phyloP scores from a whole-genome alignment of 2,113 vertebrate species.

The Proterorhinus semilunaris region DNA sequence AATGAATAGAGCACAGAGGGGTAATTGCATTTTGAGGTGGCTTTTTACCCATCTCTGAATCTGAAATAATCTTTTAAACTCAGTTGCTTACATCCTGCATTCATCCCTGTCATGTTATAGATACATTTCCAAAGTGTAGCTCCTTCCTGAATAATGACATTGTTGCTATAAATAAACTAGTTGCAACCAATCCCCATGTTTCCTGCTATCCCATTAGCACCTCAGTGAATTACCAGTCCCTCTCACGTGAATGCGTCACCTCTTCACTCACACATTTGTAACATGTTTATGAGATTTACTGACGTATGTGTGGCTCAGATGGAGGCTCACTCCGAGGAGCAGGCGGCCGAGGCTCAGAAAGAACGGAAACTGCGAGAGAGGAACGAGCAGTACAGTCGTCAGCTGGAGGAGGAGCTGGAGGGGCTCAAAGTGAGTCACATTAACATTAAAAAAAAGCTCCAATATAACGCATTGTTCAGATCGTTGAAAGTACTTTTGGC shows the following conservation, averaged over 20 bases:
- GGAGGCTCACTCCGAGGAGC: constrained; percentile 88
- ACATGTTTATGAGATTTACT: neutral
- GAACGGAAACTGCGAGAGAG: constrained; percentile 93
- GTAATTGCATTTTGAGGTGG: no score
- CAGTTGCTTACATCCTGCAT: no score
- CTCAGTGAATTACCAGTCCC: neutral
- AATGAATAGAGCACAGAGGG: no score
- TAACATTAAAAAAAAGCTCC: neutral
- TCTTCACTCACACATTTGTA: neutral
- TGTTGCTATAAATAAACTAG: neutral
- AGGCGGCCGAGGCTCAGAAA: constrained; percentile 88
- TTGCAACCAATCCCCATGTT: neutral
- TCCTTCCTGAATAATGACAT: no score
- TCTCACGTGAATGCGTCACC: neutral
- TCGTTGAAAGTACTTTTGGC: neutral
- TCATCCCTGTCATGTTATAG: no score
- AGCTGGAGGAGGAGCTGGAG: constrained; percentile 93
- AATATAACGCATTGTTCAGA: no score
- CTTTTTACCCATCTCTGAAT: no score
- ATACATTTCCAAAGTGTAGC: no score
- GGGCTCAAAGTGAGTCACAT: constrained; percentile 83
- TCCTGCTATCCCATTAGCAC: neutral
- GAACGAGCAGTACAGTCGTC: constrained; percentile 91
- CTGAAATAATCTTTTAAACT: no score
- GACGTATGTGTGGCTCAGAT: constrained; percentile 71